Conservation (phyloP, 2,888 invertebrate species). For the Hybos culiciformis region DNA sequence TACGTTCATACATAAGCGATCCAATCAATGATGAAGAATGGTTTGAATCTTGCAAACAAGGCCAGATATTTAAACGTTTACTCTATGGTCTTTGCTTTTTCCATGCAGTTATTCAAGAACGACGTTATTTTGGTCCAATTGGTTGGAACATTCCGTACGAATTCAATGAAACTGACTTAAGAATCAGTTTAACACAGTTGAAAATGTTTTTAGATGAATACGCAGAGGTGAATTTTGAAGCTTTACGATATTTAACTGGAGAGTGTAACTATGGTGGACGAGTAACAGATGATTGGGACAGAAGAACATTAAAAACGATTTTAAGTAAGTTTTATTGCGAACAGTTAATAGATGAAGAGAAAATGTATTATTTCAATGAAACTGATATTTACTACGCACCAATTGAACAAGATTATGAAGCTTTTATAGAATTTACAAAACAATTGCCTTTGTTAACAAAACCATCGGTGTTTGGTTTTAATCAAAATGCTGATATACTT, state of each 20-base stretch:
- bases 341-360: conserved; percentile 45
- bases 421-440: conserved; percentile 51
- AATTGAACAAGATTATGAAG: conserved; percentile 53
- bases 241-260: conserved; percentile 78
- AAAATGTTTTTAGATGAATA: conserved; percentile 77
- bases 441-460: conserved; percentile 61
- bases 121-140: conserved; percentile 80
- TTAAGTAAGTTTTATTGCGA: conserved; percentile 66
- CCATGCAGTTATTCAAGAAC: conserved; percentile 83
- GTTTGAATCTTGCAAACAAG: conserved; percentile 70
- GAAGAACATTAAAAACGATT: conserved; percentile 71
- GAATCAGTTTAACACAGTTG: conserved; percentile 77
- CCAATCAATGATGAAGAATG: conserved; percentile 79
- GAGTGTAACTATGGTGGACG: conserved; percentile 95
- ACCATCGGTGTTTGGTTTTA: conserved; percentile 83
- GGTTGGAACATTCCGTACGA: conserved; percentile 95
- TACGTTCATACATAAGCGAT: conserved; percentile 71
- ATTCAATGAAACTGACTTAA: conserved; percentile 88
- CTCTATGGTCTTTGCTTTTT: conserved; percentile 85
- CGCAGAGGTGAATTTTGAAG: conserved; percentile 68
- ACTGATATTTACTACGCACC: conserved; percentile 59
- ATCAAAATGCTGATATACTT: conserved; percentile 83
- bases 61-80: conserved; percentile 65
- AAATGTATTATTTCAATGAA: conserved; percentile 52
- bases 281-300: conserved; percentile 93